These are phyloP conservation scores for Boloria selene DNA, from an alignment of 2,888 invertebrate species.

Conservation along the genomic window DNA sequence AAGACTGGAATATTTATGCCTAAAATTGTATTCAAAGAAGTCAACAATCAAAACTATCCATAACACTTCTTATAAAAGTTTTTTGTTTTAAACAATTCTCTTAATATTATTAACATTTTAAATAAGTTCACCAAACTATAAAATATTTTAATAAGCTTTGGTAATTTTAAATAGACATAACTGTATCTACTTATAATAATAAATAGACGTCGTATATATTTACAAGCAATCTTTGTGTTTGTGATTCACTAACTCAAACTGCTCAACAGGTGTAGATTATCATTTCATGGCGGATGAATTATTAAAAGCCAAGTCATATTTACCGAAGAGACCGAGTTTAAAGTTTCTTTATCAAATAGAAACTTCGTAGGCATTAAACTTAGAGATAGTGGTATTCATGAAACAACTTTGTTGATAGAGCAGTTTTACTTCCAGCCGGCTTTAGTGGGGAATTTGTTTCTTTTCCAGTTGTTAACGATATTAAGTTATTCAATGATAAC, in stretches of 20 bases:
- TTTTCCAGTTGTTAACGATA: conserved; percentile 39
- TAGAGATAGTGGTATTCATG: conserved; percentile 50
- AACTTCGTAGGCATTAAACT: conserved; percentile 55
- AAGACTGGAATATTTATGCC: too few species aligned
- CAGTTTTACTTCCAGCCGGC: conserved; percentile 45
- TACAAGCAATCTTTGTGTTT: conserved; percentile 3
- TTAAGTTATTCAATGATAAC: conserved; percentile 42
- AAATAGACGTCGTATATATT: conserved; percentile 1
- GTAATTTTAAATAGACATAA: not conserved
- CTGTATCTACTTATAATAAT: too few species aligned
- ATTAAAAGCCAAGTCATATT: conserved; percentile 45
- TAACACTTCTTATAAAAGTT: not conserved
- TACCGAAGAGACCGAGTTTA: conserved; percentile 44
- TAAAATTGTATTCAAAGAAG: not conserved
- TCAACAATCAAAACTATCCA: conserved; percentile 6
- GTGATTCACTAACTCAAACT: conserved; percentile 38
- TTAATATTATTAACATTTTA: not conserved
- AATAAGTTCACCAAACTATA: not conserved
- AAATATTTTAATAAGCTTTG: not conserved
- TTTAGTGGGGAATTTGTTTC: conserved; percentile 42
- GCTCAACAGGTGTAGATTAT: conserved; percentile 46
- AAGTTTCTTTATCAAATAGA: conserved; percentile 58
- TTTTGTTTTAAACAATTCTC: not conserved
- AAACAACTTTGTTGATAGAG: conserved; percentile 45
- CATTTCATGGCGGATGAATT: conserved; percentile 41